Base-by-base conservation (phyloP, 2,888 invertebrate species). In the Cataglyphis livida region DNA sequence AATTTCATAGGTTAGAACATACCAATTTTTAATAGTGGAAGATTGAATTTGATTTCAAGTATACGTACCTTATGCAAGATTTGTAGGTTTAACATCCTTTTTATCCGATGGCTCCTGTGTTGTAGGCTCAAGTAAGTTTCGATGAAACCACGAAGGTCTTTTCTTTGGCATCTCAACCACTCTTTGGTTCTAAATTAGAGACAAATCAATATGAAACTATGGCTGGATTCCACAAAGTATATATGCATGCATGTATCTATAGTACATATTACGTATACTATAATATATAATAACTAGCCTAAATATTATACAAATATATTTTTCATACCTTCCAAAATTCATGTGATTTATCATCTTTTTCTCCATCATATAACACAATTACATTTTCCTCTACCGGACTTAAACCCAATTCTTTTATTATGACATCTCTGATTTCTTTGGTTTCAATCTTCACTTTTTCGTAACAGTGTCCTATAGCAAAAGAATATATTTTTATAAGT, bases 91-190 rank as follows among this genome's bases (percentile, higher is more conserved):
- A 0, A 97, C 96, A 94, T 97, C 97, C 87, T 96, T 97, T n/a
- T 96, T 96, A 51, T 96, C 95, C 0, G 97, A 96, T 59, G 96
- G 96, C 87, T 96, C 96, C 90, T 97, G 96, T 25, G 98, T 97
- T 0, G 97, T 96, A 93, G 97, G 96, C 92, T 98, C 97, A 28
- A 98, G 95, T 71, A 99, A 95, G 95, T 98, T 98, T 91, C 96
- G 97, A 88, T 97, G 97, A 93, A 98, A 99, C 98, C 98, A 99
- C 59, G 96, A 95, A 5, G 99, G 99, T 85, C 98, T 96, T 81
- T 97, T 96, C 93, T 98, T 98, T 66, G 97, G 95, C 96, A 98
- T 96, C 95, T 99, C 98, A 21, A 99, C 96, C 85, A 99, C 96
- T 90, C 97, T 96, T 95, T 98, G 98, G 0, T 95, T 95, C 94